Base-by-base conservation (phyloP, 1,140 invertebrate species). In the Saccostrea echinata region DNA sequence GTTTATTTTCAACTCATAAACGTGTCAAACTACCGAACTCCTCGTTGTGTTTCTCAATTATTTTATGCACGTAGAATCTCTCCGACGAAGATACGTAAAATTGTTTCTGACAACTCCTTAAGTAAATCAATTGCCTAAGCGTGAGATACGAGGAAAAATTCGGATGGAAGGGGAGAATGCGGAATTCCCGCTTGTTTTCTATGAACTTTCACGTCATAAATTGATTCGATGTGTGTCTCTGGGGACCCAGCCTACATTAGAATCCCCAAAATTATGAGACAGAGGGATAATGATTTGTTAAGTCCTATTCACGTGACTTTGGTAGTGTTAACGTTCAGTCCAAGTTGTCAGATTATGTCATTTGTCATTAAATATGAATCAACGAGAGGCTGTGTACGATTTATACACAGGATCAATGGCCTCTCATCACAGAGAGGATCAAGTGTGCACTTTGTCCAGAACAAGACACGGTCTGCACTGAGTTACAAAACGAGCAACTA, bases 251-350 rank as follows among this genome's bases (percentile, higher is more conserved):
- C 27, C 68, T 16, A 27, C 68, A 33, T 76, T 64, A 64, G 68
- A 76, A 76, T 76, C 68, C 68, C 68, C 68, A 76, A 76, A 76
- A 76, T 76, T 76, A 76, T 27, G 68, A 76, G 68, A 76, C 68
- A 16, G 8, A 13, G 68, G 11, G 27, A 76, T 76, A 76, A 76
- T 76, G 68, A 76, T 30, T 76, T 30, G 68, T 33, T 27, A 30
- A 33, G 68, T 33, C 68, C 24, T 33, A 27, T 16, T 76, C 68
- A 76, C 68, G 68, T 76, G 68, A 76, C 68, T 13, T 16, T 21
- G 12, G 16, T 76, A 76, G 24, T 18, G 68, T 76, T 24, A 12
- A 27, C 27, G 6, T 12, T 76, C 27, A 76, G 55, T 43, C 43
- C 43, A 6, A 43, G 9, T 30, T 30, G 68, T 76, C 27, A 16